A percentile compares a stretch with the other conserved stretches of the same genome.
phyloP scores from a whole-genome alignment of 2,888 invertebrate genomes.

The Aradus depressus region DNA sequence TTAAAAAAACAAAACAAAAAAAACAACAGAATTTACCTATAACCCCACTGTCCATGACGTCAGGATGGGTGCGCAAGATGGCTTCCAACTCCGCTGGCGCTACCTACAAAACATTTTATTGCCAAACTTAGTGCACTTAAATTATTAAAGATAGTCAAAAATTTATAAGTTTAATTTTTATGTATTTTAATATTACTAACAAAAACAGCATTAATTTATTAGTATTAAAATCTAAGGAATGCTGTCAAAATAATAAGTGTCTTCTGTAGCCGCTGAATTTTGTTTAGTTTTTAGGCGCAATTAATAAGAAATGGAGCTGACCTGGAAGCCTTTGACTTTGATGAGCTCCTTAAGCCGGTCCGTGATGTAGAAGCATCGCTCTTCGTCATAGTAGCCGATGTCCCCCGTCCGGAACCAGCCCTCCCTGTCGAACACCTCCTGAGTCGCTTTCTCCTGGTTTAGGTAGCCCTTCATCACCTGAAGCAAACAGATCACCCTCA shows the following conservation, averaged over 20 bases:
- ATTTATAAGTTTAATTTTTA: not conserved
- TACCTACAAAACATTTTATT: slow-evolving; percentile 48
- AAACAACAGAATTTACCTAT: too few species aligned
- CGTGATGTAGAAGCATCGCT: slow-evolving; percentile 40
- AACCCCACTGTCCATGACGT: slow-evolving; percentile 68
- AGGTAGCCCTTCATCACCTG: slow-evolving; percentile 71
- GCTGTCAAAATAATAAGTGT: not conserved
- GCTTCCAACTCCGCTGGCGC: slow-evolving; percentile 83
- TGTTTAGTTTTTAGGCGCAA: slow-evolving; percentile 48
- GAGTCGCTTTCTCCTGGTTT: slow-evolving; percentile 62
- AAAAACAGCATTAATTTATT: not conserved
- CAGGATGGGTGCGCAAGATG: slow-evolving; percentile 55
- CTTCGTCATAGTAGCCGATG: slow-evolving; percentile 59
- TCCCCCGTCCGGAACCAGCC: slow-evolving; percentile 75
- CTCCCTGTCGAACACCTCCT: slow-evolving; percentile 56
- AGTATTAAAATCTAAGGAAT: not conserved
- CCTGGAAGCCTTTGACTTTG: slow-evolving; percentile 45
- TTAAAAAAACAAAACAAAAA: too few species aligned
- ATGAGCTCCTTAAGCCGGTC: slow-evolving; percentile 43
- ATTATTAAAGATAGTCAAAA: not conserved
- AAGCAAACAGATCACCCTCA: not conserved
- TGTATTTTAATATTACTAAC: not conserved
- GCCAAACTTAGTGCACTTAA: too few species aligned
- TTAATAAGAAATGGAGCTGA: slow-evolving; percentile 40
- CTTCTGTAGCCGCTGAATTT: not conserved